Conservation (phyloP, 2,888 invertebrate genomes). For the Dryococelus australis region DNA sequence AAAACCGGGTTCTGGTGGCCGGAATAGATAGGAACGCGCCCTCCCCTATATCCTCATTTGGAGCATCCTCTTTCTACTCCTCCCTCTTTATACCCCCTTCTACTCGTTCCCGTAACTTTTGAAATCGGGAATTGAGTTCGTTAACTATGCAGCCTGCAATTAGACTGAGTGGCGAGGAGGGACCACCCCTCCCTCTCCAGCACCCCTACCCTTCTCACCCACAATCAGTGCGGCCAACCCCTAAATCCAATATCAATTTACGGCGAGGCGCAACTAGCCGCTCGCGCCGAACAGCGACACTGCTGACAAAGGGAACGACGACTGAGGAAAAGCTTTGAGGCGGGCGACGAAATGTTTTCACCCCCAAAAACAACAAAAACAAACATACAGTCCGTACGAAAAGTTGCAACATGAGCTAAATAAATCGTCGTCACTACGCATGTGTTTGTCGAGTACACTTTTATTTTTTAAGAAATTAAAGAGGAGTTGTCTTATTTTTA, state of each 20-base stretch:
- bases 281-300: background rate
- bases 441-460: too few species aligned
- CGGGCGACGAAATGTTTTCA: too few species aligned
- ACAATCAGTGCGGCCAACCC: background rate
- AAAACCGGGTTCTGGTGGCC: background rate
- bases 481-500: too few species aligned
- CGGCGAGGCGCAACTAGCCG: background rate
- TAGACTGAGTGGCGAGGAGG: background rate
- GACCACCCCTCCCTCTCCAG: background rate
- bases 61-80: background rate
- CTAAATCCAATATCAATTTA: constrained; percentile 16
- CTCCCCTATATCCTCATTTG: constrained; percentile 16
- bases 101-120: background rate
- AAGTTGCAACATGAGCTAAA: too few species aligned
- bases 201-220: background rate
- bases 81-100: background rate
- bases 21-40: background rate
- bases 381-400: too few species aligned
- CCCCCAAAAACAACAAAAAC: too few species aligned
- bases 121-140: constrained; percentile 16
- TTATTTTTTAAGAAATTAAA: too few species aligned
- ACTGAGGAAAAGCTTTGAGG: too few species aligned
- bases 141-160: constrained; percentile 16
- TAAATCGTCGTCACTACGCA: too few species aligned
- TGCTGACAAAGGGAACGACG: background rate